Evolutionary conservation across 1,140 invertebrate genomes (phyloP).

Genomic region (Maconellicoccus hirsutus): DNA sequence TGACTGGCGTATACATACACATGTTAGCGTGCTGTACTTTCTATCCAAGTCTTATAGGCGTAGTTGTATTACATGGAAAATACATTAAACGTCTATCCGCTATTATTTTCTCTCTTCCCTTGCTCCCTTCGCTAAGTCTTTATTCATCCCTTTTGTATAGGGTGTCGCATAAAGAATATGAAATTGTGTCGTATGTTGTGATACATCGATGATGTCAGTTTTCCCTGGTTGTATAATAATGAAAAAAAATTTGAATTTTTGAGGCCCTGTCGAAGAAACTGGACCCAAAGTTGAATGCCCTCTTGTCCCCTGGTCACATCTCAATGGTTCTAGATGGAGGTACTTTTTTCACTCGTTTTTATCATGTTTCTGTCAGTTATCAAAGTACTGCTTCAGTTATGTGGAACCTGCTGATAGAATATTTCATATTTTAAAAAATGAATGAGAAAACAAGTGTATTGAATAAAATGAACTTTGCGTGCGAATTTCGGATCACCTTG

Average conservation of each 20-base stretch:
- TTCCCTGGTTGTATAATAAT: too few species aligned
- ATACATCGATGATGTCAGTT: too few species aligned
- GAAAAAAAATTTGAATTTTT: neutral
- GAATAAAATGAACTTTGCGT: too few species aligned
- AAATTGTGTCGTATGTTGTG: neutral
- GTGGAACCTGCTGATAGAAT: too few species aligned
- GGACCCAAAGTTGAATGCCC: neutral
- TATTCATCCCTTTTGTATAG: constrained; percentile 16
- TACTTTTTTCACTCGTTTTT: too few species aligned
- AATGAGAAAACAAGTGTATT: too few species aligned
- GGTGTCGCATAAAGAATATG: neutral
- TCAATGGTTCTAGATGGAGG: too few species aligned
- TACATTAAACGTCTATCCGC: constrained; percentile 18
- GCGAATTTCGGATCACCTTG: neutral
- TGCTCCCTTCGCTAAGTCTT: neutral
- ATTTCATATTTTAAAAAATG: too few species aligned
- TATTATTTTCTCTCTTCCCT: constrained; percentile 18
- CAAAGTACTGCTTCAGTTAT: too few species aligned
- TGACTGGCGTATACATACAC: constrained; percentile 19
- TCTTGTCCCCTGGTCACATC: too few species aligned
- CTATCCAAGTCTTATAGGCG: constrained; percentile 17
- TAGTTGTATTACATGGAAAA: constrained; percentile 20
- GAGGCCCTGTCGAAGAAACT: neutral
- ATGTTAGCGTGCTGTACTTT: constrained; percentile 19
- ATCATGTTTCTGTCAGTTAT: too few species aligned